Percentiles rank a stretch among this genome's conserved stretches.
These are phyloP conservation scores for Gopherus evgoodei DNA, from an alignment of 2,113 vertebrate genomes.

Conservation along the genomic window DNA sequence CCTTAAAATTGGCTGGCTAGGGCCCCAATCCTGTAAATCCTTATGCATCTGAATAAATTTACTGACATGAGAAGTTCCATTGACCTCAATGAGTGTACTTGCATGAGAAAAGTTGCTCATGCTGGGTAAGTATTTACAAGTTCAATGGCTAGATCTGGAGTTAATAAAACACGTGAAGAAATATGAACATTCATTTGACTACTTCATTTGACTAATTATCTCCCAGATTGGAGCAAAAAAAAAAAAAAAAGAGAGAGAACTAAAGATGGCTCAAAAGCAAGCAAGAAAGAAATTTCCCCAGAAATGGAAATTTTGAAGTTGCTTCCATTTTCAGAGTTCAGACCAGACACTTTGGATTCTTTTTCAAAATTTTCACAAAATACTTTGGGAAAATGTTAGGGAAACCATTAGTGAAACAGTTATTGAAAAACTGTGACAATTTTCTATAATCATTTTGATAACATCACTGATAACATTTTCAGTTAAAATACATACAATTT, in stretches of 20 bases:
- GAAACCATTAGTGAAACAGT: not conserved
- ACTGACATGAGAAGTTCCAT: not conserved
- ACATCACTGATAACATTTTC: not conserved
- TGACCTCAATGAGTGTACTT: rapidly evolving
- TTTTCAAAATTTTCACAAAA: not conserved
- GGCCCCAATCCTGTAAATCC: not conserved
- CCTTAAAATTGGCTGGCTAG: not conserved
- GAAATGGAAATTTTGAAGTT: not conserved
- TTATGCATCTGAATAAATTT: not conserved
- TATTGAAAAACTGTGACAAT: not conserved
- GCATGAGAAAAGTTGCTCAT: not conserved
- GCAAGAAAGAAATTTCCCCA: not conserved
- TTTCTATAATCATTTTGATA: not conserved
- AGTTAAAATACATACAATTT: not conserved
- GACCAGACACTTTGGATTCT: not conserved
- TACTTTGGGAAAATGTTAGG: not conserved
- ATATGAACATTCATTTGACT: not conserved
- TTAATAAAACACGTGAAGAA: not conserved
- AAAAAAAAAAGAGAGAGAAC: not conserved
- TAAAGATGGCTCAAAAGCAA: not conserved
- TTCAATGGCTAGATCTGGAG: not conserved
- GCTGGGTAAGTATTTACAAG: not conserved
- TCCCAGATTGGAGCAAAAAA: not conserved
- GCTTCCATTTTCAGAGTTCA: not conserved
- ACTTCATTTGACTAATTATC: too few relatives aligned